Evolutionary conservation across 2,888 invertebrate genomes (phyloP), one percentile per base, ranked within the genome.

Genomic region (Formica aserva): DNA sequence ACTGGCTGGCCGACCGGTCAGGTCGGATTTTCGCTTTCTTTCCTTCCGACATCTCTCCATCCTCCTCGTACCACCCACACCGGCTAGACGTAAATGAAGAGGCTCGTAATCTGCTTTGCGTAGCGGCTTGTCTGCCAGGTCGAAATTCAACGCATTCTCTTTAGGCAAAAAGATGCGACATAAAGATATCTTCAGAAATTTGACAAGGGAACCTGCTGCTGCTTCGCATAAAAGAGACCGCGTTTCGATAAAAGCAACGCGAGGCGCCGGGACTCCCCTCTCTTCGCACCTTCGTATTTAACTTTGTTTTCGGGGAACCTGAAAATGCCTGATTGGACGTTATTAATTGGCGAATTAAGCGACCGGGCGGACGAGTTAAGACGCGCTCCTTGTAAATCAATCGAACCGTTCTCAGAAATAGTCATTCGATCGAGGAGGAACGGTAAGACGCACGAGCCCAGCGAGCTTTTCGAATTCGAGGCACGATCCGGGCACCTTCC

Each of bases 401-500:
- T 57, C 81, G 62, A 82, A n/a, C n/a, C 78, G 85, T 89, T 89
- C 89, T 88, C 78, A 75, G 85, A 89, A 89, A 86, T 83, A 87
- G 82, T 83, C 78, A 76, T 69, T 83, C 84, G 84, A 72, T 29
- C 81, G 78, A 57, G 60, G 45, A 65, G 86, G 75, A 55, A 78
- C 74, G 77, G 84, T 63, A 80, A 82, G 78, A 86, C 63, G 78
- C 83, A 86, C 88, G 89, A 87, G 78, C 82, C 82, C 65, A 84
- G 66, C 75, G 74, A 87, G 82, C 81, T 91, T 52, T 91, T 91
- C 86, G 90, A 91, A 94, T 94, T 93, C 94, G 88, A 91, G 88
- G 90, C 93, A 93, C 93, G 93, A 89, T 82, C 90, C 90, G 84
- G 86, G 90, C 91, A 91, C 91, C 94, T 94, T 94, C 94, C 94